Evolutionary conservation across 2,113 vertebrate genomes (phyloP).

Genomic region (Microcebus griseorufus): DNA sequence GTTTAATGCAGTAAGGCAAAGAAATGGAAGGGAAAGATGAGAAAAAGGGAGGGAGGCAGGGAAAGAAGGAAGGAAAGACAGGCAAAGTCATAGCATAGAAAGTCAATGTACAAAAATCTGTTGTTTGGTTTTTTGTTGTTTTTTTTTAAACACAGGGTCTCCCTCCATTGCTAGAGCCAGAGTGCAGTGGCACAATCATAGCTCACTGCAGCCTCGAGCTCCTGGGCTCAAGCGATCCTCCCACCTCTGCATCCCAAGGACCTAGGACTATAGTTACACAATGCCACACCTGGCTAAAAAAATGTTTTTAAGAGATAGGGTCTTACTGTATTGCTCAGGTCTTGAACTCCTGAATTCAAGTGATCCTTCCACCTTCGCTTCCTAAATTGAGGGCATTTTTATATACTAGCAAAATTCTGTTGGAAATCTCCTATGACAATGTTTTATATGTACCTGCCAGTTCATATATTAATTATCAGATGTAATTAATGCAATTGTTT

Average conservation of each 20-base stretch:
- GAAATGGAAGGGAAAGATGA: not conserved
- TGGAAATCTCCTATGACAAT: not conserved
- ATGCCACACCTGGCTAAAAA: no score
- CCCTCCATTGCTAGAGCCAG: not conserved
- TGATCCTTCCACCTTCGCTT: no score
- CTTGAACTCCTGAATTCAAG: no score
- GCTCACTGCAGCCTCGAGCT: not conserved
- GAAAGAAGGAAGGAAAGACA: not conserved
- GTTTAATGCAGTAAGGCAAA: not conserved
- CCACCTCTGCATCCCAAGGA: not conserved
- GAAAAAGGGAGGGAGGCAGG: not conserved
- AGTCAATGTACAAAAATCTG: no score
- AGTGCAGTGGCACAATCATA: no score
- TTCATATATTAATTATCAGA: slow-evolving; percentile 56
- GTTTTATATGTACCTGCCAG: not conserved
- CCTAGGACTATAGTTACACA: no score
- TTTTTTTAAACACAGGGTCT: not conserved
- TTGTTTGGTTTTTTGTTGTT: not conserved
- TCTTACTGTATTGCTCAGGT: no score
- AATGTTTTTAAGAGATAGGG: no score
- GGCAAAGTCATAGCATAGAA: not conserved
- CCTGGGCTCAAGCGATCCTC: not conserved
- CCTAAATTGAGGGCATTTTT: not conserved
- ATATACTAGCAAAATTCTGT: slow-evolving; percentile 16
- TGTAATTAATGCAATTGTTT: slow-evolving; percentile 68